phyloP scores from a whole-genome alignment of 92 coral and sea anemone species.

The Scolanthus callimorphus region DNA sequence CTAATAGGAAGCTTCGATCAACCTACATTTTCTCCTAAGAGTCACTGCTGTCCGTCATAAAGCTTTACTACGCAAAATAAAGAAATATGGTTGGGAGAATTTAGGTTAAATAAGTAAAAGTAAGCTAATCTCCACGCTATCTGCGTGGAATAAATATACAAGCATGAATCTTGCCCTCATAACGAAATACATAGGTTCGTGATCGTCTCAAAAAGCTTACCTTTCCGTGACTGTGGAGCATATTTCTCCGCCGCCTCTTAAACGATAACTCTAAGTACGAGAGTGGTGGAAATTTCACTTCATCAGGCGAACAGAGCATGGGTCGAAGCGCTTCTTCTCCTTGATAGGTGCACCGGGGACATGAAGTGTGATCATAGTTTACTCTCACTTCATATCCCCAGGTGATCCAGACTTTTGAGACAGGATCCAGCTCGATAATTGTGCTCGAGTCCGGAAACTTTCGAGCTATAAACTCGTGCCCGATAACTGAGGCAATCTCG shows the following conservation, averaged over 20 bases:
- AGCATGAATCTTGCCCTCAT: too few species aligned
- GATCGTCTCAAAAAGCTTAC: too few species aligned
- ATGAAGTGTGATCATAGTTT: conserved; percentile 23
- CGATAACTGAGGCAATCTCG: conserved; percentile 34
- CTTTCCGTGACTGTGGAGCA: neutral
- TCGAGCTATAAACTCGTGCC: conserved; percentile 9
- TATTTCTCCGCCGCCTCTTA: conserved; percentile 7
- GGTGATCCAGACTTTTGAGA: conserved; percentile 10
- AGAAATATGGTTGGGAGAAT: too few species aligned
- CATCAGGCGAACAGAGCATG: conserved; percentile 4
- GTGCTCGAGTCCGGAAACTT: conserved; percentile 14
- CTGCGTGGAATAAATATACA: too few species aligned
- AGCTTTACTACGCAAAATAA: too few species aligned
- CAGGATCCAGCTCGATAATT: conserved; percentile 27
- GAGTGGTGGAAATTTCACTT: conserved; percentile 4
- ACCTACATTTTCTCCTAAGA: neutral
- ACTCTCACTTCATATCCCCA: conserved; percentile 35
- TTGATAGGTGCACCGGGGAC: conserved; percentile 26
- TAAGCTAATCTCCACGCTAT: too few species aligned
- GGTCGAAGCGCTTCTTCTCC: conserved; percentile 8
- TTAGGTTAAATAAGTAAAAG: too few species aligned
- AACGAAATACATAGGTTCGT: too few species aligned
- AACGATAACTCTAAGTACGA: conserved; percentile 14
- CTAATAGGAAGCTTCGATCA: too few species aligned
- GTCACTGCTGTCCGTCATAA: too few species aligned